Conservation (phyloP, 1,140 invertebrate genomes). For the Drosophila pallidifrons region DNA sequence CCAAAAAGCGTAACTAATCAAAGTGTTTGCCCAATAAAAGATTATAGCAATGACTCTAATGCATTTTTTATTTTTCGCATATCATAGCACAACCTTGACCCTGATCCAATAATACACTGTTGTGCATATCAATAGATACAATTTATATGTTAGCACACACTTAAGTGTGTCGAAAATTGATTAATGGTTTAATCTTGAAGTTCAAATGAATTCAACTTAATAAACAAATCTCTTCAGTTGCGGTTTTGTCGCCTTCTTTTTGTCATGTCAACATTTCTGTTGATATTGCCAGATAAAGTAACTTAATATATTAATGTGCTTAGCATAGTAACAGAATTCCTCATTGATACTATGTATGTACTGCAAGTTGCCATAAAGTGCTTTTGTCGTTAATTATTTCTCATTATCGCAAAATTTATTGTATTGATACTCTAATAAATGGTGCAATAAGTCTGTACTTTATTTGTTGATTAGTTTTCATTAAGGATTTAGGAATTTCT, state of each 20-base stretch:
- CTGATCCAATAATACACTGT: neutral
- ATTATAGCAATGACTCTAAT: too few species aligned
- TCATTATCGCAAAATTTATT: conserved; percentile 5
- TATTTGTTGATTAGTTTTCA: neutral
- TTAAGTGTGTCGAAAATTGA: neutral
- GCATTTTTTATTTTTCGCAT: too few species aligned
- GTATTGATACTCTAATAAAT: neutral
- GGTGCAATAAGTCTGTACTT: neutral
- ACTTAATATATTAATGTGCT: neutral
- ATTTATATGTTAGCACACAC: neutral
- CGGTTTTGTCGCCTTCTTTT: neutral
- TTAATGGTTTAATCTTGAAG: conserved; percentile 4
- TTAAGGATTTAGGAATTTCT: neutral
- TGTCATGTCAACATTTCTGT: conserved; percentile 9
- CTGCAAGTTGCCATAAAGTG: neutral
- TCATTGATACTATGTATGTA: neutral
- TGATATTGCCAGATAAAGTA: conserved; percentile 10
- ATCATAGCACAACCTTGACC: neutral
- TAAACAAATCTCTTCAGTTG: conserved; percentile 4
- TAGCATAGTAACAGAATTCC: conserved; percentile 17
- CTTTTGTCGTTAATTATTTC: neutral
- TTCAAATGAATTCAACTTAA: conserved; percentile 11
- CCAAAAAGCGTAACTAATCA: neutral
- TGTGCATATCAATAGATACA: conserved; percentile 3
- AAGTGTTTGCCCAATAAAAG: neutral